These are phyloP conservation scores for Drosophila kokeensis DNA, from an alignment of 2,888 invertebrate species.

Conservation along the genomic window DNA sequence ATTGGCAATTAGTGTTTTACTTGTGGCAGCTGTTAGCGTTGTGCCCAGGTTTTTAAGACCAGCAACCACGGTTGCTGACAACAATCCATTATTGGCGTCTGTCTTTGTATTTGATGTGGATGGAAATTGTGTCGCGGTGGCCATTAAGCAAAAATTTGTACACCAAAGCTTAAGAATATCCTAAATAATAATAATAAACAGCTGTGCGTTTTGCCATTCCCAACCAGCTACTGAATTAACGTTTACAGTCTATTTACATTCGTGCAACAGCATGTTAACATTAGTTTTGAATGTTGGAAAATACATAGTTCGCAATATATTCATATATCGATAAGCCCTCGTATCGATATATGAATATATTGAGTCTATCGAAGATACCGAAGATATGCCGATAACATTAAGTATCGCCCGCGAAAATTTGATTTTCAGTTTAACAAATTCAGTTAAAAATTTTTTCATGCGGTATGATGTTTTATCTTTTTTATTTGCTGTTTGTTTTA, in stretches of 20 bases:
- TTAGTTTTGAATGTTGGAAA: background rate
- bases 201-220: constrained; percentile 45
- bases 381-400: background rate
- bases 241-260: constrained; percentile 1
- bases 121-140: constrained; percentile 28
- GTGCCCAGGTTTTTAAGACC: constrained; percentile 82
- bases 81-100: constrained; percentile 33
- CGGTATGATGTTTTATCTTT: background rate
- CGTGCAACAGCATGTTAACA: background rate
- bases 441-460: background rate
- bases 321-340: background rate
- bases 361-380: background rate
- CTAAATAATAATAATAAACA: constrained; percentile 34
- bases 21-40: constrained; percentile 72
- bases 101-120: constrained; percentile 4
- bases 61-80: constrained; percentile 80
- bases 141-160: constrained; percentile 36
- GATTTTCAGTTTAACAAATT: background rate
- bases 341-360: constrained; percentile 1
- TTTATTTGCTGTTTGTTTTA: no score
- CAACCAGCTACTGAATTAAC: background rate
- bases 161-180: constrained; percentile 1
- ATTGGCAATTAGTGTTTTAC: constrained; percentile 83
- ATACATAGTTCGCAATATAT: background rate
- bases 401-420: background rate